Conservation (phyloP, 2,113 vertebrate genomes). For the Laticauda colubrina region DNA sequence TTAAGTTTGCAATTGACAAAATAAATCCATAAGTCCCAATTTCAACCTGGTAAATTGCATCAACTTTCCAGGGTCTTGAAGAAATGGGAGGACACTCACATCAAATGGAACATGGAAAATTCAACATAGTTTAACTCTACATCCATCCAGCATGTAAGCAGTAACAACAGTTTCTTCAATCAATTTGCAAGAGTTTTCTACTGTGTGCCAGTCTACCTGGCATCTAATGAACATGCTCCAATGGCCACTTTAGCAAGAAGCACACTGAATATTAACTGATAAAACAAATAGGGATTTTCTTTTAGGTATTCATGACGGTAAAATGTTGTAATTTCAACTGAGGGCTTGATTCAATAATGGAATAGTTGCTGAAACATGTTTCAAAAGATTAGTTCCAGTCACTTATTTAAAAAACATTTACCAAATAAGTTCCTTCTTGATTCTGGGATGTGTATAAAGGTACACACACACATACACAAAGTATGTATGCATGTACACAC, state of each 20-base stretch:
- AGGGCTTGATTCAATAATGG: neutral
- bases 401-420: neutral
- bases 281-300: neutral
- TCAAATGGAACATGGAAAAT: neutral
- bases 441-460: neutral
- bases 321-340: neutral
- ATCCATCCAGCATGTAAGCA: neutral
- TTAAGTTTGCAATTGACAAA: neutral
- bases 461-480: neutral
- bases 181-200: neutral
- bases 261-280: neutral
- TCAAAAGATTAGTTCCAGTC: neutral
- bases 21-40: neutral
- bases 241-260: neutral
- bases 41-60: neutral
- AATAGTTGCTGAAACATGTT: neutral
- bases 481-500: neutral
- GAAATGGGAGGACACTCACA: neutral
- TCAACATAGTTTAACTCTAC: neutral
- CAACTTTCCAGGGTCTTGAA: neutral
- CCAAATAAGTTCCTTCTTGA: neutral
- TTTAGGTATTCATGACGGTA: neutral
- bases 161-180: neutral
- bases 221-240: neutral
- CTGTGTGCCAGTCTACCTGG: neutral